Base-by-base conservation (phyloP, 2,888 invertebrate genomes). In the Rotaria socialis region DNA sequence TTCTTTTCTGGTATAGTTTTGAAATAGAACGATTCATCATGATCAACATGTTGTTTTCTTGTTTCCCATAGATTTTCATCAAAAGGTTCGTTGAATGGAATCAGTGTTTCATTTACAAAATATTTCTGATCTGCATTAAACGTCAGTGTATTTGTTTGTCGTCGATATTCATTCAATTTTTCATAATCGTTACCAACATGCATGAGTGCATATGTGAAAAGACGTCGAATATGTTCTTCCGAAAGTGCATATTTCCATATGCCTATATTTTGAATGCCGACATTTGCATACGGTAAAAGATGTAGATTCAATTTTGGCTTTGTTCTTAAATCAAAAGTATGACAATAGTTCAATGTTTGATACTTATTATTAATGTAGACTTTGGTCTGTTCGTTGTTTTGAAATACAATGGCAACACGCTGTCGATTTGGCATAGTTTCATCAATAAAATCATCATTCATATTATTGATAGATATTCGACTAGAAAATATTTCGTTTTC, bases 201-300 rank as follows among this genome's bases (percentile, higher is more conserved):
- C 8, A 24, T 43, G 4, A 75, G 75, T 24, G 43, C 8, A 24
- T 75, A 75, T 19, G 8, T 41, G 24, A 75, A 75, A 22, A 75
- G 43, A 75, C 75, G 43, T 1, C 43, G 75, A 75, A 75, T 75
- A 22, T 75, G 43, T 75, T 75, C 75, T 43, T 75, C 75, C 6
- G 75, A 75, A 5, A 75, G 43, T 41, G 75, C 43, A 75, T 75
- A 75, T 75, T 41, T 75, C 75, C 75, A 75, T 19, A 75, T 19
- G 4, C 41, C 75, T 22, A 75, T 14, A 75, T 75, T 75, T 22
- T 43, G 24, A n/a, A 75, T 75, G 14, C 24, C 43, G 4, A 4
- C 1, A 22, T 41, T 41, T 3, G 19, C 7, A 43, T 43, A 14
- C 1, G 75, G 43, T 43, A 75, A 43, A 75, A 75, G 41, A 43